Evolutionary conservation across 30 jellyfish, hydroid and myxozoan genomes (phyloP), one percentile per base, ranked within the genome.

Genomic region (Nemopilema nomurai): DNA sequence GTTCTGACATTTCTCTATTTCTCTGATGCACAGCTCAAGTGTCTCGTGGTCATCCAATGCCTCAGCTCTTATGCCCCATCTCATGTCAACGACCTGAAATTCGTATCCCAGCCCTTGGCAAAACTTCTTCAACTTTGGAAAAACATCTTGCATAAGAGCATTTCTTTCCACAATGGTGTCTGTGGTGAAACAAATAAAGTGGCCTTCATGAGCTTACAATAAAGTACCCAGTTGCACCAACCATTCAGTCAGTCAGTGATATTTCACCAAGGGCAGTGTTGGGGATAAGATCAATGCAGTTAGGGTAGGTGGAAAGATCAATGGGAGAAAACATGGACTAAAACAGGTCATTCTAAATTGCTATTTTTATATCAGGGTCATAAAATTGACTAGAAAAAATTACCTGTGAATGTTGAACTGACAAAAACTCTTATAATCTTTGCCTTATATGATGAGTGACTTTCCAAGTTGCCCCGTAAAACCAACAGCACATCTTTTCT

Each of bases 401-500:
- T 65, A 89, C 97, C 97, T 71, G 97, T 89, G 70, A 89, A 89
- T 21, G 97, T 89, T 19, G 97, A 89, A 80, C 97, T 89, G 30
- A 78, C 76, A 68, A 89, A 89, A 24, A 89, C 82, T 71, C 97
- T 32, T n/a, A 89, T 90, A 57, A 89, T 53, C 69, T 84, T 89
- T 72, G 97, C 84, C 25, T 81, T 64, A 68, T 19, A 49, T 13
- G 76, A 49, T 24, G 85, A 51, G n/a, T 24, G 68, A 25, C 51
- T 64, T 51, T 84, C 19, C 18, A 87, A 72, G 51, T 77, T 80
- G n/a, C 96, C 96, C 1, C 30, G 41, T 28, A 83, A 66, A 20
- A 83, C 80, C 28, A 80, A 30, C 66, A 83, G 74, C 13, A 83
- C 86, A 13, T 70, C 63, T 28, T 71, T 41, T 3, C 57, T 41